A percentile compares a stretch with the other conserved stretches of the same genome.
These are phyloP conservation scores for Pogona vitticeps DNA, from an alignment of 2,113 vertebrate genomes.

Conservation along the genomic window DNA sequence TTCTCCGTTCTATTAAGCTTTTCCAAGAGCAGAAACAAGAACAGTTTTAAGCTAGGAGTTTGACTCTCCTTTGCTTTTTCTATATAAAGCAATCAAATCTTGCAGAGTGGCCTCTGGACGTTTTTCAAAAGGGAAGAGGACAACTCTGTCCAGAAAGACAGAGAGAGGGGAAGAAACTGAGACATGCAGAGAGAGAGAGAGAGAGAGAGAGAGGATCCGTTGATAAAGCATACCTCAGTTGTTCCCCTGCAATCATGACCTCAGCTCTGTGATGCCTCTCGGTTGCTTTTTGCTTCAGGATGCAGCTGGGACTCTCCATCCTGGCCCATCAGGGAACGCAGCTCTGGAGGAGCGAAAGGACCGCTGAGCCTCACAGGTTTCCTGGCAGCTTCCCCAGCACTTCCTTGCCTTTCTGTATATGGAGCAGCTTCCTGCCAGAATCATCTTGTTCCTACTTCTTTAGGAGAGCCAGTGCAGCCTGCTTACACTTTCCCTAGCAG, in stretches of 20 bases:
- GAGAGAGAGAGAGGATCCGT: no score
- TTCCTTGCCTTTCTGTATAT: neutral
- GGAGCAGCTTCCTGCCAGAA: neutral
- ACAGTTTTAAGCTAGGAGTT: no score
- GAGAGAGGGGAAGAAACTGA: neutral
- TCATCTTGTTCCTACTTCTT: constrained; percentile 5
- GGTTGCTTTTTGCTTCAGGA: constrained; percentile 75
- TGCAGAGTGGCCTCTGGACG: neutral
- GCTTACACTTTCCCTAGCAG: neutral
- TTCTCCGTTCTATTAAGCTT: neutral
- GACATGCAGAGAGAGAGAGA: neutral
- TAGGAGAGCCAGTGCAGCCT: neutral
- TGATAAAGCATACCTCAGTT: constrained; percentile 79
- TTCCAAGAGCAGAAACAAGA: neutral
- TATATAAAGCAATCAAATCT: no score
- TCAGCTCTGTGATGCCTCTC: constrained; percentile 81
- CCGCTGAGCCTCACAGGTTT: neutral
- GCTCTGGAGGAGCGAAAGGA: neutral
- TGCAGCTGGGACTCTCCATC: constrained; percentile 76
- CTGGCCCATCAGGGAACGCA: constrained; percentile 2
- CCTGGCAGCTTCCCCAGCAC: neutral
- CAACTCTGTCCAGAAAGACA: neutral
- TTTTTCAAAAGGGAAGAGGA: neutral
- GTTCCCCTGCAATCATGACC: constrained; percentile 87
- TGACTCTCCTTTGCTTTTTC: neutral